Conservation (phyloP, 2,888 invertebrate genomes). For the Agrenia bidenticulata region DNA sequence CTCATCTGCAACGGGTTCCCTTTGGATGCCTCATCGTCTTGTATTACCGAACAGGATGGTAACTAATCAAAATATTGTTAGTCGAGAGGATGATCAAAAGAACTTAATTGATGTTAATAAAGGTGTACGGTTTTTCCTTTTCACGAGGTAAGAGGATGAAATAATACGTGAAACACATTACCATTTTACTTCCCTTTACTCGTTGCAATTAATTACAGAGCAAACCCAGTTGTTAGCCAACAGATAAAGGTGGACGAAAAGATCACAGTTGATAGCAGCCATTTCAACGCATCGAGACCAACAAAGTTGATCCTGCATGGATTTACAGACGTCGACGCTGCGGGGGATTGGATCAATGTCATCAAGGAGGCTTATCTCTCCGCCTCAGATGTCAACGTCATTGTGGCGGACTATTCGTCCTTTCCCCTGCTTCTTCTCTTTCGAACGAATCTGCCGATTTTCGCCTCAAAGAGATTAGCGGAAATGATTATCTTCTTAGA, state of each 20-base stretch:
- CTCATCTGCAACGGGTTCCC: background rate
- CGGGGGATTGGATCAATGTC: conserved; percentile 45
- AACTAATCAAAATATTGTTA: background rate
- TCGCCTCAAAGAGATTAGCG: conserved; percentile 32
- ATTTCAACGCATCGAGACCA: conserved; percentile 31
- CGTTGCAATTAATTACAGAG: too few relatives aligned
- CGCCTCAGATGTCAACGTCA: conserved; percentile 42
- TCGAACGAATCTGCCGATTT: conserved; percentile 35
- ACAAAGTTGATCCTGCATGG: conserved; percentile 51
- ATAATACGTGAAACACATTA: too few relatives aligned
- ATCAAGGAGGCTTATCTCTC: conserved; percentile 42
- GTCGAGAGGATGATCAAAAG: background rate
- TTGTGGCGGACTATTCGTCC: conserved; percentile 46
- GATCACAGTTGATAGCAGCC: conserved; percentile 22
- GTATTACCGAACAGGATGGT: background rate
- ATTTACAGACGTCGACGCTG: conserved; percentile 41
- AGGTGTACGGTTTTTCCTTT: conserved; percentile 3
- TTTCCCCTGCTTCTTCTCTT: conserved; percentile 34
- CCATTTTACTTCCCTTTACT: too few relatives aligned
- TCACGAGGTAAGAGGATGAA: background rate
- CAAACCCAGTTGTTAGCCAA: conserved; percentile 32
- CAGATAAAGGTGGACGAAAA: conserved; percentile 27
- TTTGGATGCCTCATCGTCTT: background rate
- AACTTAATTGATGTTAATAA: conserved; percentile 4
- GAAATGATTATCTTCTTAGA: conserved; percentile 41